Percentiles rank a stretch among this genome's conserved stretches.
These are phyloP conservation scores for Caenorhabditis virilis DNA, from an alignment of 2,888 invertebrate species.

Conservation along the genomic window DNA sequence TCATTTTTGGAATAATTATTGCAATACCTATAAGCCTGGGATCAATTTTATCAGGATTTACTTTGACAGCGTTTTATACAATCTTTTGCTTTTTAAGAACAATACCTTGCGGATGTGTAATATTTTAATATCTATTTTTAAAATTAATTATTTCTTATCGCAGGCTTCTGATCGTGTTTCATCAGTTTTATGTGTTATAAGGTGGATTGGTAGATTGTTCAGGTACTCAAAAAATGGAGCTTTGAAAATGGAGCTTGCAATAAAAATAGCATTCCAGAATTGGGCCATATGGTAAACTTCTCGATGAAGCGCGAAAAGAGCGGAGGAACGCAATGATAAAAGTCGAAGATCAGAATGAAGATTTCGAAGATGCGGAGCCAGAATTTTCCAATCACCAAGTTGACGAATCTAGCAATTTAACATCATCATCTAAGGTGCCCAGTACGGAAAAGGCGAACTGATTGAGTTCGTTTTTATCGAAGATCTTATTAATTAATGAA, in stretches of 20 bases:
- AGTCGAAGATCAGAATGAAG: constrained; percentile 27
- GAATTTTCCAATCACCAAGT: neutral
- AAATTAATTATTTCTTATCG: neutral
- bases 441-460: no score
- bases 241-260: no score
- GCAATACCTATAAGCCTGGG: constrained; percentile 20
- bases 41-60: constrained; percentile 16
- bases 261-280: constrained; percentile 7
- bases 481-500: no score
- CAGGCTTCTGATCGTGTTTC: constrained; percentile 12
- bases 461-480: no score
- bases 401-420: neutral
- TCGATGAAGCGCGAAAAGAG: constrained; percentile 20
- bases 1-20: constrained; percentile 8
- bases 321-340: constrained; percentile 17
- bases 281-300: constrained; percentile 26
- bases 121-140: neutral
- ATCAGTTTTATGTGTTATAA: constrained; percentile 12
- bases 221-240: constrained; percentile 11
- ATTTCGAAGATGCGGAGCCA: constrained; percentile 17
- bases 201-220: constrained; percentile 26
- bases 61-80: constrained; percentile 8
- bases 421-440: neutral
- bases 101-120: constrained; percentile 20
- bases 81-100: constrained; percentile 11